These are phyloP conservation scores for Rhabdomys dilectus DNA, from an alignment of 2,113 vertebrate genomes.

Conservation along the genomic window DNA sequence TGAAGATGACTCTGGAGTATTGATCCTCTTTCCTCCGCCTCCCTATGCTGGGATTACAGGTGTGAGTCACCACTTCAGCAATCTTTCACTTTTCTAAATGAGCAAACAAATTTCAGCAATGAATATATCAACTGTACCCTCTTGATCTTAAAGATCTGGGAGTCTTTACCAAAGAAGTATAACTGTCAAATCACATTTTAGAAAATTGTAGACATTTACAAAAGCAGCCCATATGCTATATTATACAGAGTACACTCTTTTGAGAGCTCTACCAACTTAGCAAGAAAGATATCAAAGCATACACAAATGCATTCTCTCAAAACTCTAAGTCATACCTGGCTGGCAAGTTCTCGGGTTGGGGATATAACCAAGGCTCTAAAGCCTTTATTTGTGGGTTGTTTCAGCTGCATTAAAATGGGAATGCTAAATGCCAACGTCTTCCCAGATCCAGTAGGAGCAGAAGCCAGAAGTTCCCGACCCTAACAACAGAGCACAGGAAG, in stretches of 20 bases:
- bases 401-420: conserved; percentile 93
- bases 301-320: conserved; percentile 14
- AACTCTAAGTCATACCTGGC: conserved; percentile 89
- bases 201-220: conserved; percentile 21
- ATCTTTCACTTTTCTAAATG: conserved; percentile 29
- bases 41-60: background rate
- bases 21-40: background rate
- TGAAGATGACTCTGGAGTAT: background rate
- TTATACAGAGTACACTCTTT: background rate
- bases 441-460: conserved; percentile 97
- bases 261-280: background rate
- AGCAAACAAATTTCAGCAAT: conserved; percentile 47
- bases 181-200: conserved; percentile 37
- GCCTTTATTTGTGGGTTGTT: conserved; percentile 94
- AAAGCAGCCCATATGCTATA: background rate
- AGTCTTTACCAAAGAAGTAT: conserved; percentile 29
- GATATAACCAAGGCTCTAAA: conserved; percentile 96
- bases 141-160: conserved; percentile 28
- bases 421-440: conserved; percentile 97
- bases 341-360: conserved; percentile 96
- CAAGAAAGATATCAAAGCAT: conserved; percentile 22
- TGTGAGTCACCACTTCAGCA: background rate
- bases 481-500: conserved; percentile 76
- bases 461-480: conserved; percentile 96
- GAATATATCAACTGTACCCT: background rate